Conservation (phyloP, 2,888 invertebrate genomes). For the Nemapogon koenigi region DNA sequence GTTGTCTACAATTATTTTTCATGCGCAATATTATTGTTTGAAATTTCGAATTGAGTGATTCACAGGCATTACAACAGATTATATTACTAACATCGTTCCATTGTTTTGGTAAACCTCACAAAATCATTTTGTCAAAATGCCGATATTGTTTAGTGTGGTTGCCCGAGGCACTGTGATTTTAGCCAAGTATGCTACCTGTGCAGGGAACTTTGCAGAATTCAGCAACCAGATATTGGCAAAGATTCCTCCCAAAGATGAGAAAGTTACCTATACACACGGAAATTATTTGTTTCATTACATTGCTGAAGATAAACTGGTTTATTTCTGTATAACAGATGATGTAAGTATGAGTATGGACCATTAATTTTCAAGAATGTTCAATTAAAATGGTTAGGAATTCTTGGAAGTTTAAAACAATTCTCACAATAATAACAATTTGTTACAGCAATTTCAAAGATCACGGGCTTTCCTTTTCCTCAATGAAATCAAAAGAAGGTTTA, state of each 20-base stretch:
- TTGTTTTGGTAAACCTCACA: no score
- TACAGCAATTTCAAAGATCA: conserved; percentile 91
- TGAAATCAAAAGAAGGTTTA: conserved; percentile 89
- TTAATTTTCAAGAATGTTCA: no score
- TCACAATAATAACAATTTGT: no score
- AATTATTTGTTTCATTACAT: conserved; percentile 92
- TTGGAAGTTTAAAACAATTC: no score
- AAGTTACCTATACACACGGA: conserved; percentile 92
- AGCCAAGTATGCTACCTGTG: conserved; percentile 90
- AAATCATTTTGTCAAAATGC: no score
- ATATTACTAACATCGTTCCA: no score
- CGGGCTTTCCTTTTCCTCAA: conserved; percentile 89
- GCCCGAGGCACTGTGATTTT: conserved; percentile 85
- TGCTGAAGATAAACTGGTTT: conserved; percentile 79
- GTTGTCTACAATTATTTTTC: no score
- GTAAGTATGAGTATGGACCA: no score
- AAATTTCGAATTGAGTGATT: no score
- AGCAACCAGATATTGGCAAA: conserved; percentile 89
- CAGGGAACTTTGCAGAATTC: conserved; percentile 94
- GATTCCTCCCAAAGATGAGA: conserved; percentile 88
- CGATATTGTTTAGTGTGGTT: conserved; percentile 89
- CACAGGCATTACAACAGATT: no score
- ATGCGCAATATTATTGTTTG: no score
- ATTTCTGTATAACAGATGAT: conserved; percentile 93
- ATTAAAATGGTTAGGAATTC: no score